phyloP scores from a whole-genome alignment of 2,888 invertebrate genomes.

The Hedychridium roseum region DNA sequence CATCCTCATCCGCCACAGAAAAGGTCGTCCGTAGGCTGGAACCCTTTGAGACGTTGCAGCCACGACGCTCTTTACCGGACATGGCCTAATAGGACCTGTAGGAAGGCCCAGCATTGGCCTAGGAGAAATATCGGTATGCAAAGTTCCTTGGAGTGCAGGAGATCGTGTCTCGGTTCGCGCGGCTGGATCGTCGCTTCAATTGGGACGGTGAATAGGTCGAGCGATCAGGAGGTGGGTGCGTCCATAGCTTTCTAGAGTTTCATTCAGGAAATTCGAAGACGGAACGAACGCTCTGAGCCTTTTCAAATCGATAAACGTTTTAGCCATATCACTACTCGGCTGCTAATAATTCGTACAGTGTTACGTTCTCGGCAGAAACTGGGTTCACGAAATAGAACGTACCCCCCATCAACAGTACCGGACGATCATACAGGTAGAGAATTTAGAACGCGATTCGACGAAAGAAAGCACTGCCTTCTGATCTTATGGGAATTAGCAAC shows the following conservation, averaged over 20 bases:
- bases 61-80: conserved; percentile 47
- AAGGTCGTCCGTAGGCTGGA: conserved; percentile 43
- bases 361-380: too few species aligned
- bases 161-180: conserved; percentile 26
- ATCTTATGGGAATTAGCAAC: too few species aligned
- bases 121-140: conserved; percentile 34
- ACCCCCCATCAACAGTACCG: too few species aligned
- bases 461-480: too few species aligned
- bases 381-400: too few species aligned
- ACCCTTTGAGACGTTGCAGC: conserved; percentile 40
- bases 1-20: conserved; percentile 43
- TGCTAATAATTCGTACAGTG: too few species aligned
- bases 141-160: conserved; percentile 31
- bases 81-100: conserved; percentile 45
- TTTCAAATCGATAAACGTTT: too few species aligned
- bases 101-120: conserved; percentile 26
- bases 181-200: conserved; percentile 36
- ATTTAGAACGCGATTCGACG: too few species aligned
- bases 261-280: too few species aligned
- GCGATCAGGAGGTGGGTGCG: conserved; percentile 43
- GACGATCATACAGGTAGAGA: too few species aligned
- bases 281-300: too few species aligned
- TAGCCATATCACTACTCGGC: too few species aligned
- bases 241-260: conserved; percentile 47
- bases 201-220: conserved; percentile 29